Base-by-base conservation (phyloP, 2,888 invertebrate genomes). In the Plusia festucae region DNA sequence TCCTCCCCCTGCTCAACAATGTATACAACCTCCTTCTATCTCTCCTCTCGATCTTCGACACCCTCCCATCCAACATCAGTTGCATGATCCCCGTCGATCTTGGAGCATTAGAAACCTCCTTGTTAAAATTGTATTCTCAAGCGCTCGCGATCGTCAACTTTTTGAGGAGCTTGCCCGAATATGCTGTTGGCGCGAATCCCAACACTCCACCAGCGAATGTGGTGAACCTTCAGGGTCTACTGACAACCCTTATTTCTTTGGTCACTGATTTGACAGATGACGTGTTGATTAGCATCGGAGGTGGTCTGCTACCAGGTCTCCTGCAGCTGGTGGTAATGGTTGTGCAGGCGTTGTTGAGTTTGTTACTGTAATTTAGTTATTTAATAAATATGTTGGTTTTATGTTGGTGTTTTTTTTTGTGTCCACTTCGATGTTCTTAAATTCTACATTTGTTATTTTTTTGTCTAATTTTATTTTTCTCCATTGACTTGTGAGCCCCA, bases 121-220 rank as follows among this genome's bases (percentile, higher is more conserved):
- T 95, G 0, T 81, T 95, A 0, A 95, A 94, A 27, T 82, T 95
- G 0, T 95, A 95, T 52, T 94, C 94, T 0, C 94, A 95, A 68
- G 94, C 94, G 0, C 69, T 95, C 0, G 95, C 94, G 0, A 95
- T 95, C 0, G 92, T 95, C 0, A 95, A 95, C 65, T 95, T 94
- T 82, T 54, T 94, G 0, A 82, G 90, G 7, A 79, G 89, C 0
- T 56, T 95, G 2, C 94, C 94, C 0, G 94, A 95, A 59, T 95
- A 95, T 73, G 92, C 92, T 0, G 69, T 83, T 0, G 94, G 94
- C 0, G 95, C 94, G 0, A 93, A 92, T 59, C 93, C 95, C 0
- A 89, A 85, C 8, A 83, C 87, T 0, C 90, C 94, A 0, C 82
- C 90, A 0, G 57, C 88, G 0, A 85, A 85, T 7, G 85, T 90